Evolutionary conservation across 2,113 vertebrate species (phyloP).

Genomic region (Bolborhynchus lineola): DNA sequence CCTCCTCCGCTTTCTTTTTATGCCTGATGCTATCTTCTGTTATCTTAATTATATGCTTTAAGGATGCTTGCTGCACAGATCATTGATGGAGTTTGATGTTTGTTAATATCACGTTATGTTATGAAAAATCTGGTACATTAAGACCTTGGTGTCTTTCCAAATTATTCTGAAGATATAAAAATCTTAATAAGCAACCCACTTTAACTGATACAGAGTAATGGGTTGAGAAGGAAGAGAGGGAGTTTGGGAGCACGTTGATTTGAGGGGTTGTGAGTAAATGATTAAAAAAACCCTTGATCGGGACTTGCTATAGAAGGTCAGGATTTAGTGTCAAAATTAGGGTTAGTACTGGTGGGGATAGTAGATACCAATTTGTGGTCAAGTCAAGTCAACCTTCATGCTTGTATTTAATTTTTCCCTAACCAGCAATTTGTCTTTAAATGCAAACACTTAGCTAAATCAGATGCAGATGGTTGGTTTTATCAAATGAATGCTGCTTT

Average conservation of each 20-base stretch:
- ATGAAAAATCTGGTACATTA: conserved; percentile 67
- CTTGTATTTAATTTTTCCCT: conserved; percentile 55
- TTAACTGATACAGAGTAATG: conserved; percentile 12
- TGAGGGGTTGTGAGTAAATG: neutral
- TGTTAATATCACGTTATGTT: conserved; percentile 61
- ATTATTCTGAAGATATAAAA: conserved; percentile 50
- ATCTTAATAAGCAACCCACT: conserved; percentile 45
- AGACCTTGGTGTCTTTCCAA: conserved; percentile 59
- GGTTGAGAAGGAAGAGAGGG: neutral
- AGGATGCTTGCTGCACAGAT: conserved; percentile 53
- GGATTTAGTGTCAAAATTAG: conserved; percentile 3
- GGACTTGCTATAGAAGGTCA: neutral
- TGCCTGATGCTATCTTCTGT: conserved; percentile 55
- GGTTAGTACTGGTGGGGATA: neutral
- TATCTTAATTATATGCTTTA: conserved; percentile 72
- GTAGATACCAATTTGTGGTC: neutral
- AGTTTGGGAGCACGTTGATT: neutral
- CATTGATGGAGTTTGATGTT: conserved; percentile 72
- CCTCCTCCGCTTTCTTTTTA: neutral
- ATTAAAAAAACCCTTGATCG: neutral
- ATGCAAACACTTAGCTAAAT: conserved; percentile 67
- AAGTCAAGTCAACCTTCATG: neutral
- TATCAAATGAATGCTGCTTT: conserved; percentile 71
- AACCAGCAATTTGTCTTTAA: conserved; percentile 55
- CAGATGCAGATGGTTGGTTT: conserved; percentile 75